Base-by-base conservation (phyloP, 2,113 vertebrate species). In the Onychorhynchus coronatus region DNA sequence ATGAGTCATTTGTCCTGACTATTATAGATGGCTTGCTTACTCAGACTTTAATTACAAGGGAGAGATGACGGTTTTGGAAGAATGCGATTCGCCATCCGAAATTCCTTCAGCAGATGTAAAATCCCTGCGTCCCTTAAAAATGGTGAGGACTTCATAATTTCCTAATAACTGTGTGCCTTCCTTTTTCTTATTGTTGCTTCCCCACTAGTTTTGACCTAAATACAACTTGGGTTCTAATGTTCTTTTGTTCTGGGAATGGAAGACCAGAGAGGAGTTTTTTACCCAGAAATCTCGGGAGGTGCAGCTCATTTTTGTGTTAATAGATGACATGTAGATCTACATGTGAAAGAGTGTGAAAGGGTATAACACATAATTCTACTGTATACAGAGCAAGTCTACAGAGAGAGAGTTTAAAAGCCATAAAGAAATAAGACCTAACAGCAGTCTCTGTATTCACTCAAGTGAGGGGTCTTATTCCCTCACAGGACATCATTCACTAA, bases 11-110 rank as follows among this genome's bases (percentile, higher is more conserved):
- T 92, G 72, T 92, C 75, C 52, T 92, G 95, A 58, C 81, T 89
- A 20, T 87, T 96, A 20, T 83, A 99, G 99, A 71, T 99, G 99
- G 99, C 97, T 99, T 97, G 98, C 98, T 85, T 99, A 98, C 81
- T 98, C 98, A 63, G 97, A 98, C 39, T 56, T 92, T 63, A 98
- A 98, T 97, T 99, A 98, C 97, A 98, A 97, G 68, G 98, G 99
- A 31, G 97, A 98, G 88, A 93, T 97, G 92, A 98, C 88, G 4
- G 39, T 99, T 96, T 95, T 99, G 90, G 98, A 99, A 96, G 97
- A 97, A 72, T 95, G 96, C 11, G 67, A 91, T 49, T 96, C 80
- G 6, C 87, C 96, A 23, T 95, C 95, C 93, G 97, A 98, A 89
- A 95, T 98, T 93, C 97, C 97, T 84, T 95, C 96, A 91, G 94